Conservation (phyloP, 2,797 vertebrate genomes). For the Sebastes baramenuke region DNA sequence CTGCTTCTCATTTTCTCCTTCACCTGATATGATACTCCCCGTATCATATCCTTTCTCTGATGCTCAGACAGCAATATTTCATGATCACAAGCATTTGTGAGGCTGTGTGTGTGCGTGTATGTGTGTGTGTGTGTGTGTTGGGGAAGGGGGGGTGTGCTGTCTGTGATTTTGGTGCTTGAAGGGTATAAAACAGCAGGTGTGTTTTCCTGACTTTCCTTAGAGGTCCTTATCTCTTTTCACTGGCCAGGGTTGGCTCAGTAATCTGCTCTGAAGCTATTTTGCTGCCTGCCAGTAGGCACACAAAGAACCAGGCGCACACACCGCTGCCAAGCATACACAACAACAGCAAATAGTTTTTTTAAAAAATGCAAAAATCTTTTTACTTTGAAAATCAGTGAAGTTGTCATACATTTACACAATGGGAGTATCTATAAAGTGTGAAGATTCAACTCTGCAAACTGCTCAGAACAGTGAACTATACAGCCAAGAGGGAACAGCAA, state of each 20-base stretch:
- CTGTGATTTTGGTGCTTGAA: slow-evolving; percentile 38
- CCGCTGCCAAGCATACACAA: background rate
- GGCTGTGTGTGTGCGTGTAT: background rate
- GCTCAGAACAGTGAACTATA: slow-evolving; percentile 48
- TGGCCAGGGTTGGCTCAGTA: slow-evolving; percentile 49
- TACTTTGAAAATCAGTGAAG: slow-evolving; percentile 68
- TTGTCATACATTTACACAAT: slow-evolving; percentile 49
- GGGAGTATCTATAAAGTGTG: slow-evolving; percentile 39
- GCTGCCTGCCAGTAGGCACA: slow-evolving; percentile 23
- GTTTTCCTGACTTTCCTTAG: slow-evolving; percentile 56
- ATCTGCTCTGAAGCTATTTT: slow-evolving; percentile 40
- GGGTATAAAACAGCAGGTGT: slow-evolving; percentile 67
- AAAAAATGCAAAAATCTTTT: slow-evolving; percentile 76
- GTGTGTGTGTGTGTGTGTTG: background rate
- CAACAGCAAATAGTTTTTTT: slow-evolving; percentile 15
- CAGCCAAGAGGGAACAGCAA: slow-evolving; percentile 30
- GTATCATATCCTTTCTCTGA: slow-evolving; percentile 25
- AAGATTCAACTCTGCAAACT: slow-evolving; percentile 49
- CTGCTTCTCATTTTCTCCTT: slow-evolving; percentile 36
- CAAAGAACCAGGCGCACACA: slow-evolving; percentile 11
- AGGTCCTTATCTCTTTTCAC: slow-evolving; percentile 58
- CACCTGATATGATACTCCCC: background rate
- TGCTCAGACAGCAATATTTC: slow-evolving; percentile 13
- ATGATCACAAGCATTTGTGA: slow-evolving; percentile 7
- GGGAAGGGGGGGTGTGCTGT: background rate